phyloP scores from a whole-genome alignment of 2,113 vertebrate genomes.

The Puntigrus tetrazona region DNA sequence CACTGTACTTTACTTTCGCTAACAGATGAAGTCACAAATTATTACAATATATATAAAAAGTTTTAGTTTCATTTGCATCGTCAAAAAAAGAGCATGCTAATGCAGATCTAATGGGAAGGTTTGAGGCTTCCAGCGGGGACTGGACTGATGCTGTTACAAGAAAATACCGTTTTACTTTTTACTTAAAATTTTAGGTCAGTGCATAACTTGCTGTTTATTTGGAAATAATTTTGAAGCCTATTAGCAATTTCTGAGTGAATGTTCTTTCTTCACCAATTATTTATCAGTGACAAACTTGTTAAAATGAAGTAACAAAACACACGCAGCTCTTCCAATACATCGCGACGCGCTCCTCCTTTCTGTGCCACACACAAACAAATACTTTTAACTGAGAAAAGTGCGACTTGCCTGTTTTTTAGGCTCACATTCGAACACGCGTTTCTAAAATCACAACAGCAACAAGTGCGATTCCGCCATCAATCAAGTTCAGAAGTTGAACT shows the following conservation, averaged over 20 bases:
- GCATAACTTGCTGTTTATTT: not conserved
- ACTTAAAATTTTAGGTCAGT: not conserved
- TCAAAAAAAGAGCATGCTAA: too few species aligned
- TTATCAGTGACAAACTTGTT: not conserved
- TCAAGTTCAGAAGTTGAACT: not conserved
- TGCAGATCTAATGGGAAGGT: not conserved
- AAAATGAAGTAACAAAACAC: not conserved
- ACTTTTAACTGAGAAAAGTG: not conserved
- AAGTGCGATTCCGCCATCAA: not conserved
- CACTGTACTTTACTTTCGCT: too few species aligned
- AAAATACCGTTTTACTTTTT: not conserved
- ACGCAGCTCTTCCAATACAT: not conserved
- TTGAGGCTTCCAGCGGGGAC: not conserved
- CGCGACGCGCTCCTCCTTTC: not conserved
- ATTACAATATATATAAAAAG: too few species aligned
- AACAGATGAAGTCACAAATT: too few species aligned
- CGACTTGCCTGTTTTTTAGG: not conserved
- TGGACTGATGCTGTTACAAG: too few species aligned
- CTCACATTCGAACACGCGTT: not conserved
- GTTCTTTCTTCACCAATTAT: not conserved
- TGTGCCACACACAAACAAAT: not conserved
- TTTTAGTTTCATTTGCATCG: too few species aligned
- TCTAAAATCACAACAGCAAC: not conserved
- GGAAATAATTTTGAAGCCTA: not conserved
- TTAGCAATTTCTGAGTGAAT: not conserved